phyloP scores from a whole-genome alignment of 2,113 vertebrate species.

The Caranx ignobilis region DNA sequence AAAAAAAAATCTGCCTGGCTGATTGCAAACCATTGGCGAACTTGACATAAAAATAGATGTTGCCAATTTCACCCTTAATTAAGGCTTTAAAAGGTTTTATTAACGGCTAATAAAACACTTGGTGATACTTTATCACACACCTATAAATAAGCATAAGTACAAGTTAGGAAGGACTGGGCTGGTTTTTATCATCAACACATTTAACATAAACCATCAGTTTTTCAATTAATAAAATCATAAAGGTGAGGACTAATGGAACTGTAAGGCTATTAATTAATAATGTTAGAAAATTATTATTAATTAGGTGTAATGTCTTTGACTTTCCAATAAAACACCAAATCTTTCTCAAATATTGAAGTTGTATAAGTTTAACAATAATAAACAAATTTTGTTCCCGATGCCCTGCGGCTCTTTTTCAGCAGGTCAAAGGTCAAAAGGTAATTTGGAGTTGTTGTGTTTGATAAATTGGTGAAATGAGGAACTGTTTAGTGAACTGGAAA shows the following conservation, averaged over 20 bases:
- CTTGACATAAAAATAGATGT: constrained; percentile 19
- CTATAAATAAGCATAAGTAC: not conserved
- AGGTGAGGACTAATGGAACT: not conserved
- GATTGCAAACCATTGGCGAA: constrained; percentile 18
- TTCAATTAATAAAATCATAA: not conserved
- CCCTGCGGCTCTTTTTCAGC: not conserved
- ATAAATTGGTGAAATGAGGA: too few species aligned
- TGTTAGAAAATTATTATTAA: not conserved
- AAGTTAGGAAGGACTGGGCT: not conserved
- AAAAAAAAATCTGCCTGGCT: constrained; percentile 26
- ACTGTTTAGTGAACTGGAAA: too few species aligned
- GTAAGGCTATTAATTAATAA: not conserved
- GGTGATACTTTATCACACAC: not conserved
- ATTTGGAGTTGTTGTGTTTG: too few species aligned
- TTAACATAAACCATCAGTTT: not conserved
- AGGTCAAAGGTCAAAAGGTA: constrained; percentile 19
- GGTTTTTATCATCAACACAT: not conserved
- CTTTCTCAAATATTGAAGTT: not conserved
- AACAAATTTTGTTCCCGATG: not conserved
- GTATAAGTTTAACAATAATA: not conserved
- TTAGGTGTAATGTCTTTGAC: not conserved
- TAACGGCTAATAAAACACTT: not conserved
- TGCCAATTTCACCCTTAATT: not conserved
- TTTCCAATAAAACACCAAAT: not conserved
- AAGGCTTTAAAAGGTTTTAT: constrained; percentile 11